Evolutionary conservation across 1,140 invertebrate genomes (phyloP).

Genomic region (Aphaenogaster ashmeadi): DNA sequence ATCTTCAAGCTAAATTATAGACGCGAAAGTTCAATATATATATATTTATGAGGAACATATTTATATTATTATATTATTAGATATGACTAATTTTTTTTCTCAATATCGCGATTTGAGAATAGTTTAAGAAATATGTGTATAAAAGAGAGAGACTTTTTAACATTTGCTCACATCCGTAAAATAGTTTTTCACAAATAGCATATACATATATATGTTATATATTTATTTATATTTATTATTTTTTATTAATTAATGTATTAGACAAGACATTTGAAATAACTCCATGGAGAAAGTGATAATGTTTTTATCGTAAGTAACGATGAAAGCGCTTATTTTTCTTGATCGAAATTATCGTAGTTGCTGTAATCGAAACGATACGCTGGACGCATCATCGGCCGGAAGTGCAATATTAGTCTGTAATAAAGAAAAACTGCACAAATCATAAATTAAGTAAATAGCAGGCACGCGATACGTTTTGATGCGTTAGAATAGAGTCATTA

Average conservation of each 20-base stretch:
- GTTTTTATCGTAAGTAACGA: slow-evolving; percentile 13
- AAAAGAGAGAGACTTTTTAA: not conserved
- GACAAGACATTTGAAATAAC: not conserved
- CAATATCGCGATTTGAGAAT: not conserved
- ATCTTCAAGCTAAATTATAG: slow-evolving; percentile 31
- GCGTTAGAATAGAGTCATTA: slow-evolving; percentile 19
- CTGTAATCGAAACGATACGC: slow-evolving; percentile 34
- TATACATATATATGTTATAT: not conserved
- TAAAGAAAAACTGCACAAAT: slow-evolving; percentile 22
- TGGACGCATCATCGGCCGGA: slow-evolving; percentile 71
- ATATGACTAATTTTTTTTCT: not conserved
- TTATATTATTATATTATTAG: not conserved
- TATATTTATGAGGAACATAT: not conserved
- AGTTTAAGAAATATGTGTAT: not conserved
- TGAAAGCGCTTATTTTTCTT: slow-evolving; percentile 22
- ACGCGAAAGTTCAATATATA: not conserved
- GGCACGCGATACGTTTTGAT: not conserved
- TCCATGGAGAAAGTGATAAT: slow-evolving; percentile 17
- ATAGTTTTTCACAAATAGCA: slow-evolving; percentile 10
- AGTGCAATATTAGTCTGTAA: slow-evolving; percentile 79
- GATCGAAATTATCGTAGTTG: slow-evolving; percentile 53
- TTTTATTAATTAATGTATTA: slow-evolving; percentile 1
- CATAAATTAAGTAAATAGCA: slow-evolving; percentile 60
- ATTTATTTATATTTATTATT: slow-evolving; percentile 57
- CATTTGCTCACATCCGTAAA: not conserved